A percentile compares a stretch with the other conserved stretches of the same genome.
Conservation (phyloP, 2,888 invertebrate genomes). For the Patella pellucida region DNA sequence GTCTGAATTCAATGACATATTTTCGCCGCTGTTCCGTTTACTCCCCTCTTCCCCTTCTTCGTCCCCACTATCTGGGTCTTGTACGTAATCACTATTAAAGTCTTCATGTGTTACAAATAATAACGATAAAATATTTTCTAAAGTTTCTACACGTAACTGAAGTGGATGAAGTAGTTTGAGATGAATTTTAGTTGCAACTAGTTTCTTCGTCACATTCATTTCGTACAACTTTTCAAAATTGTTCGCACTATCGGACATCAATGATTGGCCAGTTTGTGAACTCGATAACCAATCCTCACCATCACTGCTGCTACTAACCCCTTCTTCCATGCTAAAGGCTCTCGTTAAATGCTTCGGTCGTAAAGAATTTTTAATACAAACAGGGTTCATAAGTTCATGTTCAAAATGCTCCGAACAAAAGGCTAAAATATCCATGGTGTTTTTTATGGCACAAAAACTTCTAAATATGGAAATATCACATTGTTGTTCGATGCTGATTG, state of each 20-base stretch:
- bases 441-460: constrained; percentile 62
- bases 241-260: constrained; percentile 8
- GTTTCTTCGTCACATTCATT: constrained; percentile 49
- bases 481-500: constrained; percentile 58
- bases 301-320: constrained; percentile 37
- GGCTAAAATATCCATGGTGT: constrained; percentile 62
- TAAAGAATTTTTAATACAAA: constrained; percentile 31
- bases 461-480: constrained; percentile 61
- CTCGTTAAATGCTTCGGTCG: constrained; percentile 24
- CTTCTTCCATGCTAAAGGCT: constrained; percentile 26
- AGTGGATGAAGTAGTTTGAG: constrained; percentile 60
- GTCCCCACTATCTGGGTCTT: constrained; percentile 68
- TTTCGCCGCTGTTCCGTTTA: constrained; percentile 33
- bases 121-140: constrained; percentile 82
- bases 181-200: constrained; percentile 45
- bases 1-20: constrained; percentile 36
- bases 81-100: constrained; percentile 63
- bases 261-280: neutral
- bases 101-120: constrained; percentile 79
- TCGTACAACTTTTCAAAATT: constrained; percentile 50
- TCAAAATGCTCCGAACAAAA: constrained; percentile 56
- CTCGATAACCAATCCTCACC: constrained; percentile 32
- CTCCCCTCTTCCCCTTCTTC: constrained; percentile 43
- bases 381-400: constrained; percentile 51
- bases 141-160: constrained; percentile 74